Base-by-base conservation (phyloP, 2,888 invertebrate genomes). In the Alsophila aescularia region DNA sequence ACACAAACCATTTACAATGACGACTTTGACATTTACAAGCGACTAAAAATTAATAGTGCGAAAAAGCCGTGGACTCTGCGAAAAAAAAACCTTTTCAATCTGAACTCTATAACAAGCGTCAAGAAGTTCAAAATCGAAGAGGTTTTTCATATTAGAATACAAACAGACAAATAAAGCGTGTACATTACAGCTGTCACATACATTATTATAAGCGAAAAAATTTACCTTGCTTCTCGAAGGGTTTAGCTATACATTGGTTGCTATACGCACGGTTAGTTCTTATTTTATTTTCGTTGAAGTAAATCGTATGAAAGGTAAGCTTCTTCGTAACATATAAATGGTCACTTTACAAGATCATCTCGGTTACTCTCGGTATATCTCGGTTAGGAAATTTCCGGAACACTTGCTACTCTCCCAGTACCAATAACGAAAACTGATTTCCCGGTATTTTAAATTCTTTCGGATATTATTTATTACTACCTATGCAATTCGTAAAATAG, bases 221-320 rank as follows among this genome's bases (percentile, higher is more conserved):
- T 49, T 67, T 82, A 87, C 88, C 87, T 87, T 87, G 85, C 73
- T 69, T 71, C 72, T 69, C 62, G 83, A 86, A 85, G 86, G 84
- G 50, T 51, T 56, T 32, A n/a, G 44, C 24, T 8, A 35, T 9
- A 4, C 6, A 10, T 4, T 27, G 15, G n/a, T 8, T 18, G 14
- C 8, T 36, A 39, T 6, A 24, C 39, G 34, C 24, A 37, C 36
- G 32, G 35, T 35, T 49, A 49, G 40, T 40, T 49, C 10, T 21
- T 7, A 40, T 27, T 8, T 40, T 44, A 35, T 35, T 35, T 8
- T 35, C 13, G 13, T n/a, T 6, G 10, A 3, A 8, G n/a, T 1
- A 9, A 8, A 29, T 29, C 2, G 29, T 29, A 2, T 1, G 29
- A n/a, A 29, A 10, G 10, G 29, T 10, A 29, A 29, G 29, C n/a